phyloP scores from a whole-genome alignment of 1,140 invertebrate genomes.

The Pollicipes pollicipes region DNA sequence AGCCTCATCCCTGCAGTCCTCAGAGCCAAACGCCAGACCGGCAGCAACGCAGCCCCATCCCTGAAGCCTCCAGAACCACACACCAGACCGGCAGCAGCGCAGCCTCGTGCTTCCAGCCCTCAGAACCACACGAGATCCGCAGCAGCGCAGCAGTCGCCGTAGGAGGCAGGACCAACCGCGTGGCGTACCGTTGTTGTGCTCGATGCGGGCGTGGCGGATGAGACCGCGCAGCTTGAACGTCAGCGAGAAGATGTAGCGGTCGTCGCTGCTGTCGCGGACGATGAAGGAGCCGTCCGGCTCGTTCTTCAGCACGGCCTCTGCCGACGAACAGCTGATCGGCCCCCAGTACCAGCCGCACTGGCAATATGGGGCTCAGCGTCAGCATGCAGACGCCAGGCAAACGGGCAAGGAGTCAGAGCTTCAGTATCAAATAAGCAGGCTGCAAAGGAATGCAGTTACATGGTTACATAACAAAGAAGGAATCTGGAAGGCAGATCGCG shows the following conservation, averaged over 20 bases:
- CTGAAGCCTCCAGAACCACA: too few relatives aligned
- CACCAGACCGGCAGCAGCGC: too few relatives aligned
- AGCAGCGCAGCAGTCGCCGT: too few relatives aligned
- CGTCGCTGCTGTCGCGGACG: constrained; percentile 89
- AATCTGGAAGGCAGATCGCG: background rate
- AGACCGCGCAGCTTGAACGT: constrained; percentile 86
- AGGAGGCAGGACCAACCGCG: background rate
- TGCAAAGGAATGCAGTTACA: background rate
- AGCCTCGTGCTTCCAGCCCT: too few relatives aligned
- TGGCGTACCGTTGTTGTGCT: constrained; percentile 80
- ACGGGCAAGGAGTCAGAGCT: too few relatives aligned
- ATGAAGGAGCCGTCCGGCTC: constrained; percentile 86
- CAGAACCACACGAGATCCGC: too few relatives aligned
- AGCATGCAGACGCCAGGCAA: too few relatives aligned
- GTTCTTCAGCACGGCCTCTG: constrained; percentile 78
- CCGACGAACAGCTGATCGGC: constrained; percentile 79
- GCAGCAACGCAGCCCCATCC: too few relatives aligned
- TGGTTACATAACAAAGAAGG: background rate
- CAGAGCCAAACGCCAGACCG: too few relatives aligned
- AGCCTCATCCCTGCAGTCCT: too few relatives aligned
- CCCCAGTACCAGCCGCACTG: constrained; percentile 98
- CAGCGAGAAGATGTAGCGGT: constrained; percentile 92
- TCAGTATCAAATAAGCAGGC: too few relatives aligned
- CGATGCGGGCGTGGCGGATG: constrained; percentile 85
- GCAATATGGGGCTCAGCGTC: background rate